Base-by-base conservation (phyloP, 2,797 vertebrate genomes). In the Neosilurus hyrtlii region DNA sequence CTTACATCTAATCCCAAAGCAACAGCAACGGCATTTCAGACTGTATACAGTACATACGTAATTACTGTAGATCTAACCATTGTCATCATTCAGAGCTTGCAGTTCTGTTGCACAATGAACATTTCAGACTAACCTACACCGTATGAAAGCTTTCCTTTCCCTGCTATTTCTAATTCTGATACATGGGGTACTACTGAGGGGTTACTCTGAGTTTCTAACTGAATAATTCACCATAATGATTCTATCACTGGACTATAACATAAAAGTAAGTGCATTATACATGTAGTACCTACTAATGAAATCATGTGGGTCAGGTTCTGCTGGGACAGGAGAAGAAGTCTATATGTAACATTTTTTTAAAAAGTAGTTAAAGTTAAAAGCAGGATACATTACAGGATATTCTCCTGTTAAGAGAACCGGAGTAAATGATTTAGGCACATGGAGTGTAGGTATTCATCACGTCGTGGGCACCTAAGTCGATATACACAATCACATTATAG, bases 11-110 rank as follows among this genome's bases (percentile, higher is more conserved):
- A 74, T 54, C 43, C 78, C 81, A 81, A 62, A 84, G 72, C 76
- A 81, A 66, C 26, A 84, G 20, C 66, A 66, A 51, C 59, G 30
- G n/a, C 6, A 61, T 24, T 77, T 35, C 35, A 62, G 75, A 77
- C 57, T 62, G 37, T 59, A 77, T n/a, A n/a, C n/a, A n/a, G n/a
- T n/a, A n/a, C n/a, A 49, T 43, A 77, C 4, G 9, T 26, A 62
- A 63, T 49, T 24, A 56, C 14, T 43, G 37, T 43, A 90, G 52
- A 26, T 35, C 72, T 70, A 89, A 67, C 49, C 83, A 54, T 61
- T 65, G 70, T 67, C 86, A 71, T 82, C 35, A 62, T 71, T 79
- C 54, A 61, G 78, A 78, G 59, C 20, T 82, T 85, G 83, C 52
- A 49, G 56, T 65, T 61, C 68, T 15, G 66, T 79, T 77, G 67